Base-by-base conservation (phyloP, 2,113 vertebrate species). In the Anarrhichthys ocellatus region DNA sequence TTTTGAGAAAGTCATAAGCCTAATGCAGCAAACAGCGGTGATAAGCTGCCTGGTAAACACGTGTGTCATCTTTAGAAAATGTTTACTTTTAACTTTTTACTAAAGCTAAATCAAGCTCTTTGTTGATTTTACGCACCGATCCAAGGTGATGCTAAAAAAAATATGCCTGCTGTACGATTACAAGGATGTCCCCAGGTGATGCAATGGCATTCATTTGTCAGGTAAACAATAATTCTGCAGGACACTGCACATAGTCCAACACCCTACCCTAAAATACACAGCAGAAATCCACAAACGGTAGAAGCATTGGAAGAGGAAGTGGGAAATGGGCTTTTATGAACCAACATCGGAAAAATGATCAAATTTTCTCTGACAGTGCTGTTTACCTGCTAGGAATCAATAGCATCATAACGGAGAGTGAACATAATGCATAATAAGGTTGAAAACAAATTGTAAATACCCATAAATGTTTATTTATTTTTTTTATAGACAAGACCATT, bases 361-460 rank as follows among this genome's bases (percentile, higher is more conserved):
- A 92, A 88, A 89, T 81, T 85, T 88, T 81, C 67, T 87, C 80
- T 87, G 88, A 93, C 85, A 29, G 84, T 79, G 89, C 85, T 66
- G 75, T 91, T 94, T 89, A 92, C 90, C 91, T 88, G 83, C 79
- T 81, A 62, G 52, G 22, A 92, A 95, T 95, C 95, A 90, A 95
- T 95, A 95, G 56, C n/a, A 80, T 85, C 86, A 91, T 93, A 92
- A 93, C 87, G 22, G 77, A 88, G 86, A 87, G 88, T 80, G 73
- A 86, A 82, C 64, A 80, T 93, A 94, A 93, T 93, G 91, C 78
- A 92, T 71, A 82, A 89, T 76, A 82, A 83, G 85, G 84, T 83
- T 76, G 81, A 92, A 92, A 93, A 92, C 89, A 90, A 92, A 94
- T 84, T 87, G 83, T 90, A 92, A 94, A 92, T 84, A 88, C 69